Percentiles rank a stretch among this genome's conserved stretches.
Evolutionary conservation across 2,113 vertebrate genomes (phyloP).

Genomic region (Lasiurus borealis): DNA sequence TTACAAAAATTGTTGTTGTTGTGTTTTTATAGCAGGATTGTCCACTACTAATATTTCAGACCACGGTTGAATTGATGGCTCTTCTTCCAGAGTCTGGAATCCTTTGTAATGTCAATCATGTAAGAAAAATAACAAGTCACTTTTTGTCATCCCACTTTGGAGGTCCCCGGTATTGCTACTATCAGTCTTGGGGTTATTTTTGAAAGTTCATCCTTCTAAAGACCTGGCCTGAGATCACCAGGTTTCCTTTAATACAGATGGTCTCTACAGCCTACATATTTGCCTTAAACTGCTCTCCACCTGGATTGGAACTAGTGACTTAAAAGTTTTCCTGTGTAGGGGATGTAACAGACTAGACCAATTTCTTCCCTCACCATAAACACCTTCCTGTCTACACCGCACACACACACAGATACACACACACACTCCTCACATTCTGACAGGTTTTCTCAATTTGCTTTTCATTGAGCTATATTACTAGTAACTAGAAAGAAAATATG

Average conservation of each 20-base stretch:
- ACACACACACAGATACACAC: too few relatives aligned
- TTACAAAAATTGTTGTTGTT: background rate
- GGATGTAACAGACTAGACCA: background rate
- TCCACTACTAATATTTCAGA: slow-evolving; percentile 5
- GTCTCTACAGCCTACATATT: background rate
- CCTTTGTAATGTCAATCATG: background rate
- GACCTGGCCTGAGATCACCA: background rate
- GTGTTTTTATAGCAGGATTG: background rate
- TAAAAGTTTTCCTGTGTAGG: background rate
- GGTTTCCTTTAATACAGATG: background rate
- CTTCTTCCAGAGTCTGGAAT: background rate
- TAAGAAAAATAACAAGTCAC: background rate
- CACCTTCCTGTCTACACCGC: background rate
- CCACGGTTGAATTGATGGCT: background rate
- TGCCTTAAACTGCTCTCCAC: background rate
- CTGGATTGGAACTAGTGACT: slow-evolving; percentile 53
- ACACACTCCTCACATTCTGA: background rate
- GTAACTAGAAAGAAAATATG: slow-evolving; percentile 69
- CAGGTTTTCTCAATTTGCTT: slow-evolving; percentile 46
- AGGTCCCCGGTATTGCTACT: background rate
- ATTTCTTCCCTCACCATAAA: background rate
- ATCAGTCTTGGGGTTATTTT: background rate
- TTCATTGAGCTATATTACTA: slow-evolving; percentile 58
- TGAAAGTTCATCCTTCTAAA: background rate
- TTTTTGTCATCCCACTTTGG: too few relatives aligned